A percentile compares a stretch with the other conserved stretches of the same genome.
phyloP scores from a whole-genome alignment of 2,797 vertebrate genomes.

The Lindbergichthys nudifrons region DNA sequence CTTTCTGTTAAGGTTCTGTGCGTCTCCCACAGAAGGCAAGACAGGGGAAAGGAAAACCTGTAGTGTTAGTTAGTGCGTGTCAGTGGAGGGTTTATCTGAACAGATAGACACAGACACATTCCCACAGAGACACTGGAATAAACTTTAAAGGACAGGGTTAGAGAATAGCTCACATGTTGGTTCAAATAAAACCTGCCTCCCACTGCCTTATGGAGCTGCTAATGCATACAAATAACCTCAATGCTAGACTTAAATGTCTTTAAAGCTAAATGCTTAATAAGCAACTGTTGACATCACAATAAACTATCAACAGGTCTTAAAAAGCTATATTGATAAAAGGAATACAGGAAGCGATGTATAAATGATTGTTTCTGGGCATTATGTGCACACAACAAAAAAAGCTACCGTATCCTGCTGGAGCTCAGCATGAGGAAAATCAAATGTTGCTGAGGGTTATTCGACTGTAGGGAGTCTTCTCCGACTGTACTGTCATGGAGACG shows the following conservation, averaged over 20 bases:
- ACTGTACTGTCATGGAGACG: conserved; percentile 38
- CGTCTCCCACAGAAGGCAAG: conserved; percentile 40
- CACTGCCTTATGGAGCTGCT: background rate
- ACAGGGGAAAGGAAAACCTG: conserved; percentile 52
- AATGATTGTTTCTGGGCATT: no score
- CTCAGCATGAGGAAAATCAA: conserved; percentile 52
- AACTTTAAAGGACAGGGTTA: conserved; percentile 9
- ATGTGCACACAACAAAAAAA: background rate
- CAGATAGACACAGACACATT: conserved; percentile 25
- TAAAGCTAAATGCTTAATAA: background rate
- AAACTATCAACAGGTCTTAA: background rate
- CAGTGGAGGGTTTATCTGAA: conserved; percentile 61
- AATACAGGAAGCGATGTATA: background rate
- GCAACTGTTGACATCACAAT: background rate
- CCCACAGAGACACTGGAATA: conserved; percentile 3
- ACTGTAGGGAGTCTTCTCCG: conserved; percentile 65
- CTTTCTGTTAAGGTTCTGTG: conserved; percentile 69
- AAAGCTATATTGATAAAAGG: background rate
- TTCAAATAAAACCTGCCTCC: conserved; percentile 9
- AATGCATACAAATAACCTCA: background rate
- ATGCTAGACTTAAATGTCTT: background rate
- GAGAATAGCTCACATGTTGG: conserved; percentile 8
- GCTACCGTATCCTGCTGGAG: background rate
- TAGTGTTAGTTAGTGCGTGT: conserved; percentile 42
- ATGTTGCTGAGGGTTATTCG: background rate